These are phyloP conservation scores for Tarsius wallacei DNA, from an alignment of 2,797 vertebrate genomes.

Conservation along the genomic window DNA sequence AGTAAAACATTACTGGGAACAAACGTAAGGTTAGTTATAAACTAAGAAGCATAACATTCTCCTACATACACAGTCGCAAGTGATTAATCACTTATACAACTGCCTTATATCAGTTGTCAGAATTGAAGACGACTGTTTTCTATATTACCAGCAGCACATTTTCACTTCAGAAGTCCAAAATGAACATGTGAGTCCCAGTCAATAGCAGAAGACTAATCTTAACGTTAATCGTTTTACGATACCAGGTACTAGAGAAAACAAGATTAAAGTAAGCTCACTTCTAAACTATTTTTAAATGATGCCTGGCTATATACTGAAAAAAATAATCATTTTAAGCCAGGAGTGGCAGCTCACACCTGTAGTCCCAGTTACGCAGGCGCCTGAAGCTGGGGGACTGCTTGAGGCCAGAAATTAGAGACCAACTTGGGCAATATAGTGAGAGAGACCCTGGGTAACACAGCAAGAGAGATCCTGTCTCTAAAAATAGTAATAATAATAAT, in stretches of 20 bases:
- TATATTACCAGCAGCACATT: background rate
- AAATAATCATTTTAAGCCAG: background rate
- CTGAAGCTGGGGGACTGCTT: background rate
- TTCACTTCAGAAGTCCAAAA: constrained; percentile 31
- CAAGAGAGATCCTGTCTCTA: background rate
- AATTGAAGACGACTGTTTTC: background rate
- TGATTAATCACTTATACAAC: constrained; percentile 38
- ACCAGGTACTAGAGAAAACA: background rate
- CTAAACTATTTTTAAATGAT: constrained; percentile 27
- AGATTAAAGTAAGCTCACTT: background rate
- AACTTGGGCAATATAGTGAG: background rate
- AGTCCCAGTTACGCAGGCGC: background rate
- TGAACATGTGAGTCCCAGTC: background rate
- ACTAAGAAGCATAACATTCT: constrained; percentile 1
- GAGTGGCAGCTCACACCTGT: background rate
- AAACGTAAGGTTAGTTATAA: constrained; percentile 51
- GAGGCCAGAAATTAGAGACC: background rate
- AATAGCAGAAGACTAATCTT: background rate
- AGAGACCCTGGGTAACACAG: too few relatives aligned
- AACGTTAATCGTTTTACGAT: background rate
- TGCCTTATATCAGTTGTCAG: background rate
- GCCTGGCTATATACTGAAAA: background rate
- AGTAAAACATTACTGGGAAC: constrained; percentile 14
- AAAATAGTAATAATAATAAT: background rate
- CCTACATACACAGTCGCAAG: background rate